Evolutionary conservation across 2,888 invertebrate species (phyloP).

Genomic region (Cerastis rubricosa): DNA sequence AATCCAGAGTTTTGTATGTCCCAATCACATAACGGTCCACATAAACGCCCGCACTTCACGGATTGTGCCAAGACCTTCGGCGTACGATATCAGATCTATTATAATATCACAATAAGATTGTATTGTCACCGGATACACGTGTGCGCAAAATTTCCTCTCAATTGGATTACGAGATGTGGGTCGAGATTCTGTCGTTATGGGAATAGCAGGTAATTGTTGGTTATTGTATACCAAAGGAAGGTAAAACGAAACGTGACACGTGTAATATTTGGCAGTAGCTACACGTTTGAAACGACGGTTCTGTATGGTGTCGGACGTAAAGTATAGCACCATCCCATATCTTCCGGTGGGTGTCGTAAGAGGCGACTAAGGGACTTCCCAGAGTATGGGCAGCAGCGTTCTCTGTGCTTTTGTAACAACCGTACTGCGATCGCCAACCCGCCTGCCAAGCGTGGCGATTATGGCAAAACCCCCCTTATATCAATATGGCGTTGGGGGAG

Average conservation of each 20-base stretch:
- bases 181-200: slow-evolving; percentile 7
- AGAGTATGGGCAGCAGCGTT: too few species aligned
- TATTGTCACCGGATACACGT: slow-evolving; percentile 14
- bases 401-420: too few species aligned
- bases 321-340: too few species aligned
- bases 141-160: slow-evolving; percentile 8
- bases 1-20: background rate
- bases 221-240: slow-evolving; percentile 2
- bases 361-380: too few species aligned
- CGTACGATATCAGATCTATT: background rate
- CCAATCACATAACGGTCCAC: background rate
- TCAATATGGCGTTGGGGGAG: too few species aligned
- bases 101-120: slow-evolving; percentile 11
- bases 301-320: too few species aligned
- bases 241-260: background rate
- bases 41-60: background rate
- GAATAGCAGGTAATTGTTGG: background rate
- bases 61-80: background rate
- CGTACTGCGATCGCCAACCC: too few species aligned
- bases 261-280: background rate
- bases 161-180: slow-evolving; percentile 9
- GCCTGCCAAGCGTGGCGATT: too few species aligned
- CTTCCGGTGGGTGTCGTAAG: too few species aligned
- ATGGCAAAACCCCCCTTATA: too few species aligned
- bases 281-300: background rate